These are phyloP conservation scores for Epicampocera succincta DNA, from an alignment of 2,888 invertebrate species.

Conservation along the genomic window DNA sequence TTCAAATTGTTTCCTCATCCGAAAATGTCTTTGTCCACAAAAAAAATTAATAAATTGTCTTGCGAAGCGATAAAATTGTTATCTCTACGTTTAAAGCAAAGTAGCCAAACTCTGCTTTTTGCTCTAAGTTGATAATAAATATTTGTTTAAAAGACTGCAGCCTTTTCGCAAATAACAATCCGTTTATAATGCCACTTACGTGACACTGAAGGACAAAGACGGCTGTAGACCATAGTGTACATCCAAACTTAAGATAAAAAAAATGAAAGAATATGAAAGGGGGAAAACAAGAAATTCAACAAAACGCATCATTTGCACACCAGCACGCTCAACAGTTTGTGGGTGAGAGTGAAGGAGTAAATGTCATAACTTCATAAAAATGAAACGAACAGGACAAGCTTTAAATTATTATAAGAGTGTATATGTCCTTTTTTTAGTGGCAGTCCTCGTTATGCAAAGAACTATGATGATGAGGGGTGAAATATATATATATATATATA, in stretches of 20 bases:
- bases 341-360: constrained; percentile 12
- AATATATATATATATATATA: constrained; percentile 26
- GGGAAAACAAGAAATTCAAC: constrained; percentile 25
- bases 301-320: constrained; percentile 64
- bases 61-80: no score
- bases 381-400: constrained; percentile 40
- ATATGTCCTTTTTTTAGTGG: not conserved
- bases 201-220: constrained; percentile 70
- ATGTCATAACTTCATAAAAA: constrained; percentile 48
- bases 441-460: constrained; percentile 22
- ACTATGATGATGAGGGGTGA: not conserved
- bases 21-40: no score
- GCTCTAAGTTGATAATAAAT: constrained; percentile 58
- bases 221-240: constrained; percentile 56
- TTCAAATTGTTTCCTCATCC: no score
- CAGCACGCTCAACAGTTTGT: constrained; percentile 42
- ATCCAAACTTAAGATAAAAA: constrained; percentile 50
- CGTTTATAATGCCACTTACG: constrained; percentile 70
- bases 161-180: constrained; percentile 61
- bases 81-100: not conserved
- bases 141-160: constrained; percentile 67
- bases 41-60: no score
- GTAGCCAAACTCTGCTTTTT: constrained; percentile 37
- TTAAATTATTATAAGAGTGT: not conserved
- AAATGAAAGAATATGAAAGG: constrained; percentile 9